A percentile compares a stretch with the other conserved stretches of the same genome.
Evolutionary conservation across 2,113 vertebrate species (phyloP).

Genomic region (Eubucco bourcierii): DNA sequence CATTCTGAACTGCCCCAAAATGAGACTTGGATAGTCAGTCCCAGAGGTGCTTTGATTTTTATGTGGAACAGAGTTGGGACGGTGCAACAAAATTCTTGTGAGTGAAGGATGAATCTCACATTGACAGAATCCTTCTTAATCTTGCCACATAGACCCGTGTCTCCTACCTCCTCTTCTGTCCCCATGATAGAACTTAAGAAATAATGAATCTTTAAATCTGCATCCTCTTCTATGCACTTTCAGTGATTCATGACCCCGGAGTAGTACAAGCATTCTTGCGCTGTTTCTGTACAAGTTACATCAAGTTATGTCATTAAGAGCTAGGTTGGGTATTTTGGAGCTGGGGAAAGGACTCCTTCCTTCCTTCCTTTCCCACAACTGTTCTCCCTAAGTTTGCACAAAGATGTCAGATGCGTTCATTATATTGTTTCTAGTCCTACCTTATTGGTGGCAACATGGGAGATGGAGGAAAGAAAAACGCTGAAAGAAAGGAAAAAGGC

Average conservation of each 20-base stretch:
- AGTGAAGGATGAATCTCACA: neutral
- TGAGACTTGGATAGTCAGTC: neutral
- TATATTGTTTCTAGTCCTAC: neutral
- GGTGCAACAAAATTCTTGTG: neutral
- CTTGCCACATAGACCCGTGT: neutral
- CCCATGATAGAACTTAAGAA: neutral
- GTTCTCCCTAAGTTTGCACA: neutral
- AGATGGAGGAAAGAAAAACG: neutral
- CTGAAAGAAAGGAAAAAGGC: neutral
- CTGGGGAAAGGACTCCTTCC: too few species aligned
- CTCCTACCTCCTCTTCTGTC: neutral
- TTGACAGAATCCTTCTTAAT: neutral
- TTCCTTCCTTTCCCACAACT: neutral
- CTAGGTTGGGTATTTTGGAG: neutral
- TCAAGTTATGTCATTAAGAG: neutral
- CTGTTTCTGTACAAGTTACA: neutral
- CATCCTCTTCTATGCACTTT: neutral
- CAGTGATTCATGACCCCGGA: neutral
- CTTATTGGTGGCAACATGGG: neutral
- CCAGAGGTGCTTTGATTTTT: neutral
- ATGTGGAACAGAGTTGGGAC: neutral
- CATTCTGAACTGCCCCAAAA: neutral
- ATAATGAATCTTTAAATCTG: neutral
- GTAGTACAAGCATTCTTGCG: neutral
- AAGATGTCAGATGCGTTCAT: neutral